phyloP scores from a whole-genome alignment of 2,797 vertebrate genomes.

The Poeciliopsis turneri region DNA sequence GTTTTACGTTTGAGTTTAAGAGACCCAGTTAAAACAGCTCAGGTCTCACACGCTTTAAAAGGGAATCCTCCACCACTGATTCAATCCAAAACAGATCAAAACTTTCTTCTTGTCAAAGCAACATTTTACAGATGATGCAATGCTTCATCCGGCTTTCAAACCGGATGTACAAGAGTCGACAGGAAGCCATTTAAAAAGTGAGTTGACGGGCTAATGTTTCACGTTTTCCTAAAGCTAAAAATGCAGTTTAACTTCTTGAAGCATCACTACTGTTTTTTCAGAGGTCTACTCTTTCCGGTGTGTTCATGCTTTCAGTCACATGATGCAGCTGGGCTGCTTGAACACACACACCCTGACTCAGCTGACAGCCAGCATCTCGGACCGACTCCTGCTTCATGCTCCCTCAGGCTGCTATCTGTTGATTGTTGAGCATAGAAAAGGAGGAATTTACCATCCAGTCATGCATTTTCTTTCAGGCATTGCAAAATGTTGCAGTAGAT shows the following conservation, averaged over 20 bases:
- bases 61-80: not conserved
- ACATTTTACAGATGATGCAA: not conserved
- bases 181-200: not conserved
- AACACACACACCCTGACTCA: conserved; percentile 38
- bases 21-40: too few species aligned
- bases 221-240: not conserved
- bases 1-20: too few species aligned
- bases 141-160: not conserved
- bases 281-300: conserved; percentile 38
- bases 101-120: not conserved
- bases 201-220: not conserved
- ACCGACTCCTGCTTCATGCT: conserved; percentile 12
- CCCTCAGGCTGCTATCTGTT: conserved; percentile 27
- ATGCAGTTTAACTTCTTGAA: not conserved
- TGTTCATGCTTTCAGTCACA: conserved; percentile 68
- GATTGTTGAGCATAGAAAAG: conserved; percentile 1
- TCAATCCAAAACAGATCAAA: not conserved
- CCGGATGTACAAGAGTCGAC: not conserved
- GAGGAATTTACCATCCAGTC: conserved; percentile 30
- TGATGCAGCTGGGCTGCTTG: conserved; percentile 37
- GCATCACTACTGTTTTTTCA: conserved; percentile 8
- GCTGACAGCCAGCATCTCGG: conserved; percentile 55
- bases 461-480: conserved; percentile 19
- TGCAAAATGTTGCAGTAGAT: conserved; percentile 28
- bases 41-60: too few species aligned